A percentile compares a stretch with the other conserved stretches of the same genome.
Evolutionary conservation across 1,140 invertebrate species (phyloP).

Genomic region (Papilio dardanus): DNA sequence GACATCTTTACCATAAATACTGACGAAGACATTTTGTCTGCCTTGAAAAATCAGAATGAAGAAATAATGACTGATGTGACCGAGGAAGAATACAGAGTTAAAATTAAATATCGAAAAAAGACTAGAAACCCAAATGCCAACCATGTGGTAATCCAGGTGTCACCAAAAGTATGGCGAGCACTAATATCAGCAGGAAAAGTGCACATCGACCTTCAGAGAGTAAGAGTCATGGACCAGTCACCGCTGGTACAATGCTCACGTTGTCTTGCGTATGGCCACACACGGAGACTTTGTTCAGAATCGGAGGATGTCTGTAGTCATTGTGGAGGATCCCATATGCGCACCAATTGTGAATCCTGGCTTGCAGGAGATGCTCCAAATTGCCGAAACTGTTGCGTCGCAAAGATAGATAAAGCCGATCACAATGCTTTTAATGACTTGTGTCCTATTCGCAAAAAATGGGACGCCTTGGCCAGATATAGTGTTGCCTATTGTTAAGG

Average conservation of each 20-base stretch:
- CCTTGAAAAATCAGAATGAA: slow-evolving; percentile 1
- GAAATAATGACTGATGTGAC: not conserved
- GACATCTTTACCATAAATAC: not conserved
- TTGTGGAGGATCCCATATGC: slow-evolving; percentile 4
- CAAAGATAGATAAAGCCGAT: not conserved
- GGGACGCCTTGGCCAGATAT: not conserved
- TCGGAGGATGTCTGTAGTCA: not conserved
- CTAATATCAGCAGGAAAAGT: not conserved
- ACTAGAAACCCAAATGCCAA: not conserved
- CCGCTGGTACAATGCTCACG: slow-evolving; percentile 5
- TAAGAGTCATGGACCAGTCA: not conserved
- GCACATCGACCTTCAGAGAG: not conserved
- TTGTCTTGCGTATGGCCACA: not conserved
- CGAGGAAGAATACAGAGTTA: not conserved
- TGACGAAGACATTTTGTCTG: not conserved
- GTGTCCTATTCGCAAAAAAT: slow-evolving; percentile 4
- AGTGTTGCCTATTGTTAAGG: not conserved
- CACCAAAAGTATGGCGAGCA: slow-evolving; percentile 9
- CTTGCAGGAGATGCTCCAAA: not conserved
- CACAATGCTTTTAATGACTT: slow-evolving; percentile 13
- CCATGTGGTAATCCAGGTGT: slow-evolving; percentile 10
- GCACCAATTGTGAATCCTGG: not conserved
- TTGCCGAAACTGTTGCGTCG: not conserved
- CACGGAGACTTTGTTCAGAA: not conserved
- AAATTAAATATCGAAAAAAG: not conserved